These are phyloP conservation scores for Spatula versicolor DNA, from an alignment of 2,797 vertebrate species.

Conservation along the genomic window DNA sequence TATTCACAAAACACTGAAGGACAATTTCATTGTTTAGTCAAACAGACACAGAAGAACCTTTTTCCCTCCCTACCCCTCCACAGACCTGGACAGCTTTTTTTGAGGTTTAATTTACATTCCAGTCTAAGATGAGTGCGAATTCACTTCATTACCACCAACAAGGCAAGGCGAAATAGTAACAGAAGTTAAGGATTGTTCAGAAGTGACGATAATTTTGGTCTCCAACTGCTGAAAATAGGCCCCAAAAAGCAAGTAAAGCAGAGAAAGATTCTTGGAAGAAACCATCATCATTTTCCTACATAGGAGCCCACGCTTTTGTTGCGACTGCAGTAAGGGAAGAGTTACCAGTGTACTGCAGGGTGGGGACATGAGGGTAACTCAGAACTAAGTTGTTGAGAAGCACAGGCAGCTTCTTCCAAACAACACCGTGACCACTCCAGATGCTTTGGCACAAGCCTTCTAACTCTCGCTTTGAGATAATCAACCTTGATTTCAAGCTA, in stretches of 20 bases:
- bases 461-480: background rate
- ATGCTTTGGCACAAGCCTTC: background rate
- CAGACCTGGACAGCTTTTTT: background rate
- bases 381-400: accelerated
- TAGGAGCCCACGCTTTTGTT: background rate
- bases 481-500: background rate
- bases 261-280: background rate
- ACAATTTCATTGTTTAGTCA: background rate
- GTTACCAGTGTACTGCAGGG: background rate
- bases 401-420: background rate
- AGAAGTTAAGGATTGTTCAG: background rate
- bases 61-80: background rate
- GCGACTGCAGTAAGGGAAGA: background rate
- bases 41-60: background rate
- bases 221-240: background rate
- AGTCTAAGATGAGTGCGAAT: background rate
- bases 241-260: background rate
- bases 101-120: background rate
- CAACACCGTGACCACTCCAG: background rate
- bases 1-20: background rate
- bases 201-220: background rate
- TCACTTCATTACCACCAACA: background rate
- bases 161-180: background rate
- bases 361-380: background rate
- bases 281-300: background rate